Base-by-base conservation (phyloP, 2,113 vertebrate genomes). In the Piliocolobus tephrosceles region DNA sequence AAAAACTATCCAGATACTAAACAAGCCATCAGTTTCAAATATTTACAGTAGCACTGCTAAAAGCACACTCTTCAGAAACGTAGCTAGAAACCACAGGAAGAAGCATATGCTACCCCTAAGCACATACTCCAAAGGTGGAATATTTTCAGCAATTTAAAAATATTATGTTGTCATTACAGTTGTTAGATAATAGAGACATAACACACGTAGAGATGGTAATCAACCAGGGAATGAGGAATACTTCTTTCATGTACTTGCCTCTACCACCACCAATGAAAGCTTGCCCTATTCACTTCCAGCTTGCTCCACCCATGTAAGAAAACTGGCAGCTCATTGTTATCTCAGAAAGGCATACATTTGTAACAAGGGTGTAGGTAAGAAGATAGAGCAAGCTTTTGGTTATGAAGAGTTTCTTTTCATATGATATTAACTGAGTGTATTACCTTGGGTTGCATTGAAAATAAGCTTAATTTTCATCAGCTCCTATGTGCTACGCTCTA, bases 81-180 rank as follows among this genome's bases (percentile, higher is more conserved):
- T 35, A 90, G 16, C 66, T n/a, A 72, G 85, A 18, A 91, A 96
- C 13, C 30, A 57, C 27, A 82, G 14, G 27, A 95, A 82, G 80
- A 35, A 94, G 16, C 23, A n/a, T 76, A 61, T 86, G 17, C 84
- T 81, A 90, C 20, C 70, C 45, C 18, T 55, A 47, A 70, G 52
- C 68, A 92, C 32, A 93, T 47, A 79, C 68, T 79, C 32, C 50
- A 73, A 90, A 92, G 52, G n/a, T n/a, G 35, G 17, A 86, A 22
- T 90, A 55, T 88, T 80, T 89, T 84, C 25, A 96, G 45, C 64
- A 92, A 92, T 32, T 90, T 76, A 72, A 86, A 90, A 96, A 92
- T 66, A 87, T 25, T 38, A 83, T n/a, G 5, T 45, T 85, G 13
- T 85, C 30, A 64, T 86, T 81, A 76, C 23, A 85, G 30, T 25